Base-by-base conservation (phyloP, 2,113 vertebrate genomes). In the Oryzias celebensis region DNA sequence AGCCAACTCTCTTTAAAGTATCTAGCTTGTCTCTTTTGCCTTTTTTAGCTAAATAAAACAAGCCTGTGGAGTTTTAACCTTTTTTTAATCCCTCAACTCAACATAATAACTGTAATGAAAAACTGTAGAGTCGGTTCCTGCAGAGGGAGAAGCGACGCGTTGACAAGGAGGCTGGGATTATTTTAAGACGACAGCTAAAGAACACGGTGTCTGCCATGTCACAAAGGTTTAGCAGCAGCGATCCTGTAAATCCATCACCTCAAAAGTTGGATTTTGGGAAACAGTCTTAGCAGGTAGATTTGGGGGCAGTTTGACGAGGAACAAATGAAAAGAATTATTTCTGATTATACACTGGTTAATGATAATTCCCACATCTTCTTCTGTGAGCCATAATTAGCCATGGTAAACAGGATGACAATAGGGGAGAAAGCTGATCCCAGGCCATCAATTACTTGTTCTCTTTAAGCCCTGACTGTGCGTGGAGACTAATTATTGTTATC, bases 401-500 rank as follows among this genome's bases (percentile, higher is more conserved):
- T 23, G 78, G 76, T 86, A 89, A 91, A 91, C 85, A 88, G 85
- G 77, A 83, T 78, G 80, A 83, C 83, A 85, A 84, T 59, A 73
- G 78, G 81, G 77, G 71, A 87, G 75, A 75, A 77, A 80, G 87
- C 81, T 78, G 88, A 89, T 89, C 83, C 80, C 73, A 78, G 80
- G 78, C 85, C 84, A 82, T 87, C 87, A 87, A 88, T 87, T 90
- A 85, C 77, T 82, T 84, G 85, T 89, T 85, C 82, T 88, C 74
- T 62, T 83, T 73, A 71, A 84, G 73, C 64, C 80, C 79, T 55
- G 80, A 62, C 82, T 85, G 81, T 73, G 80, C 66, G 84, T 73
- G 80, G 68, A 81, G 75, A 59, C 77, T 91, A 91, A 93, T 93
- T 86, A 91, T 90, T 83, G 86, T 86, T 84, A 88, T 91, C 88